Conservation (phyloP, 2,113 vertebrate genomes). For the Acrocephalus kingi region DNA sequence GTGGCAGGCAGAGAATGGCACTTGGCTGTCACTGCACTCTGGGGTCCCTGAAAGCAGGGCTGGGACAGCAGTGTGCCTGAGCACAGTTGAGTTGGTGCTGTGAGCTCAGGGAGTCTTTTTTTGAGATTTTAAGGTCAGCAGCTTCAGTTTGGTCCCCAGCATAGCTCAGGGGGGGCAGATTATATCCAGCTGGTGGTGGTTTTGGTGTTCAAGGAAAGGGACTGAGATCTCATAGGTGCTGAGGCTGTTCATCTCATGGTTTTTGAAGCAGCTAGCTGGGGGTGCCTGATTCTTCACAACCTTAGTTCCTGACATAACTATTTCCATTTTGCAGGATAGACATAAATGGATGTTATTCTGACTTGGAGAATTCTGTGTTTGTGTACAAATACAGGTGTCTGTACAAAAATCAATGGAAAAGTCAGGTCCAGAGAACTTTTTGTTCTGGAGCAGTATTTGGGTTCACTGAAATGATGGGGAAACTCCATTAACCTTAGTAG, state of each 20-base stretch:
- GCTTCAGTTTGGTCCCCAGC: neutral
- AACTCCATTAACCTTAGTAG: neutral
- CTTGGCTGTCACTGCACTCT: neutral
- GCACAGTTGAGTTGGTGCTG: neutral
- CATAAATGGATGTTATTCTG: neutral
- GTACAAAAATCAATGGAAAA: neutral
- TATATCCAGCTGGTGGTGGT: neutral
- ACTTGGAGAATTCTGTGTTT: neutral
- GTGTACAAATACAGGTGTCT: neutral
- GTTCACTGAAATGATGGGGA: neutral
- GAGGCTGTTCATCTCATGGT: neutral
- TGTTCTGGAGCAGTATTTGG: neutral
- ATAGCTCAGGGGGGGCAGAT: neutral
- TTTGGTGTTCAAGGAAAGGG: neutral
- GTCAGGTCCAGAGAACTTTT: neutral
- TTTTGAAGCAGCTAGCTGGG: neutral
- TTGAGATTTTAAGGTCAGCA: neutral
- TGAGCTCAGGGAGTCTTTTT: neutral
- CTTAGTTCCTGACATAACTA: neutral
- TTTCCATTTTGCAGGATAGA: neutral
- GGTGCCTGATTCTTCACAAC: neutral
- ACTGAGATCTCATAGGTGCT: neutral
- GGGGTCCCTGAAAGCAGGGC: neutral
- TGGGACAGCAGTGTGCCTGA: neutral
- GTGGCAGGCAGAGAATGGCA: neutral